phyloP scores from a whole-genome alignment of 1,140 invertebrate species.

The Battus philenor region DNA sequence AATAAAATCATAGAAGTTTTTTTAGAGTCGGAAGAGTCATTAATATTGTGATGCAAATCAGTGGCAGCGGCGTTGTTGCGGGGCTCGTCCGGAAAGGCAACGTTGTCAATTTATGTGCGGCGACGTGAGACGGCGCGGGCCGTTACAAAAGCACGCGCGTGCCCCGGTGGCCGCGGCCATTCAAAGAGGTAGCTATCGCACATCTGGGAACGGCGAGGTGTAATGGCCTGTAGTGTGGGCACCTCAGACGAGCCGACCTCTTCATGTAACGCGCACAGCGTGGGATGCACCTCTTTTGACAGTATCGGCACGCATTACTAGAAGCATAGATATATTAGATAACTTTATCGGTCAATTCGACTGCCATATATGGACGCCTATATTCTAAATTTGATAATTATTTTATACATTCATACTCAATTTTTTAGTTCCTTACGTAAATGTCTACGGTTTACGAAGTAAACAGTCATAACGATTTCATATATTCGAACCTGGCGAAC shows the following conservation, averaged over 20 bases:
- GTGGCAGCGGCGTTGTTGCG: constrained; percentile 3
- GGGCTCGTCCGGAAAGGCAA: constrained; percentile 33
- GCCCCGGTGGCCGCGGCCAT: constrained; percentile 33
- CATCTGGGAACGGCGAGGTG: constrained; percentile 59
- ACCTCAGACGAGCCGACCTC: constrained; percentile 44
- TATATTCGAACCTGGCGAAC: too few relatives aligned
- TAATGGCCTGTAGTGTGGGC: constrained; percentile 57
- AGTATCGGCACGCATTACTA: constrained; percentile 34
- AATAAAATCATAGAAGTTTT: too few relatives aligned
- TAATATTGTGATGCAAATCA: constrained; percentile 20
- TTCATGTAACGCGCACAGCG: constrained; percentile 32
- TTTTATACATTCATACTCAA: too few relatives aligned
- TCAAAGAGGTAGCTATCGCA: constrained; percentile 55
- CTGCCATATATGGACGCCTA: constrained; percentile 35
- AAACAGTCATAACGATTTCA: too few relatives aligned
- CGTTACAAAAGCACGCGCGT: constrained; percentile 60
- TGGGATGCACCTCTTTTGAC: constrained; percentile 42
- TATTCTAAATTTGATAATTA: constrained; percentile 5
- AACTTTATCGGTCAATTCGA: constrained; percentile 25
- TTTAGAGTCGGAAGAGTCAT: too few relatives aligned
- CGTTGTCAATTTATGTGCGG: constrained; percentile 55
- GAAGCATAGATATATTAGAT: constrained; percentile 31
- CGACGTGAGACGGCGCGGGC: constrained; percentile 52
- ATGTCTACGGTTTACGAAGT: too few relatives aligned
- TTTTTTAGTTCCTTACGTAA: too few relatives aligned